Conservation (phyloP, 2,797 vertebrate genomes). For the Silurus lanzhouensis region DNA sequence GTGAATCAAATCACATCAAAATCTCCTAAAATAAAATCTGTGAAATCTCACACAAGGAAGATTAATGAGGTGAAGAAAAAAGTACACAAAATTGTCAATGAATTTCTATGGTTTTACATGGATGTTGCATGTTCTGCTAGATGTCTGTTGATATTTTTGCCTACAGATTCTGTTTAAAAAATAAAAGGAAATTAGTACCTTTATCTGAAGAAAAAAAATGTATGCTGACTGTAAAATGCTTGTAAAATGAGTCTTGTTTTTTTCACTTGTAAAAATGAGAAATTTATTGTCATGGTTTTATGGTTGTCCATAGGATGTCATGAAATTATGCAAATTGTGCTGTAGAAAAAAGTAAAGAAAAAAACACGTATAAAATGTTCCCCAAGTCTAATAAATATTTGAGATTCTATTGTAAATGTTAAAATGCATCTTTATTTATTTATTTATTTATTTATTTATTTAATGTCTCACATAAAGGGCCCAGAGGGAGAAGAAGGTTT, state of each 20-base stretch:
- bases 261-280: constrained; percentile 87
- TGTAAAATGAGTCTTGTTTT: constrained; percentile 95
- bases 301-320: constrained; percentile 96
- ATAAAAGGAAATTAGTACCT: constrained; percentile 81
- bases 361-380: constrained; percentile 73
- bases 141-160: constrained; percentile 85
- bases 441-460: background rate
- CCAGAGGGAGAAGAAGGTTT: background rate
- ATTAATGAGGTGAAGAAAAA: constrained; percentile 63
- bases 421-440: constrained; percentile 34
- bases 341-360: constrained; percentile 81
- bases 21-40: constrained; percentile 73
- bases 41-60: constrained; percentile 69
- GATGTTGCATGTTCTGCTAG: constrained; percentile 96
- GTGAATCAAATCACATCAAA: constrained; percentile 78
- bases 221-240: constrained; percentile 89
- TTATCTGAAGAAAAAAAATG: constrained; percentile 67
- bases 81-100: constrained; percentile 70
- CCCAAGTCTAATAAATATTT: constrained; percentile 92
- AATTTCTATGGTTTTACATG: constrained; percentile 85
- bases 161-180: constrained; percentile 79
- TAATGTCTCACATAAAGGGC: background rate
- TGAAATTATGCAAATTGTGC: constrained; percentile 96
- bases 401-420: constrained; percentile 73
- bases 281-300: constrained; percentile 90